These are phyloP conservation scores for Pachypanchax playfairii DNA, from an alignment of 2,113 vertebrate genomes.

Conservation along the genomic window DNA sequence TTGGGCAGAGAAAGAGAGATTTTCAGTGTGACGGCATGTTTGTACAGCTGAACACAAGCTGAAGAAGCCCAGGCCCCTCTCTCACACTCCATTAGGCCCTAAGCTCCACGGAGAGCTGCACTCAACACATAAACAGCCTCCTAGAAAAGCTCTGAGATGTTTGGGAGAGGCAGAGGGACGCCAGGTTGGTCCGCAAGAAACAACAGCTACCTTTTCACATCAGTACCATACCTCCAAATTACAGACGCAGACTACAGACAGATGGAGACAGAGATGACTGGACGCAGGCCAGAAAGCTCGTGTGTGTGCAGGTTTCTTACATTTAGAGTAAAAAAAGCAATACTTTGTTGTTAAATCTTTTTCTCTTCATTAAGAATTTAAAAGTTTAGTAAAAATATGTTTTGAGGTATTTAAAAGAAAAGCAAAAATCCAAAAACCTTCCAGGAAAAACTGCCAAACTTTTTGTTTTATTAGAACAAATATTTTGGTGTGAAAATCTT, in stretches of 20 bases:
- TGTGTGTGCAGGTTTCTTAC: conserved; percentile 6
- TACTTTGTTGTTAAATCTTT: too few relatives aligned
- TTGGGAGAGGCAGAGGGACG: conserved; percentile 78
- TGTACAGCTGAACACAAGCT: conserved; percentile 99
- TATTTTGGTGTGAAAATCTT: too few relatives aligned
- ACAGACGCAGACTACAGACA: conserved; percentile 41
- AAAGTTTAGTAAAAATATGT: too few relatives aligned
- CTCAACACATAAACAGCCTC: conserved; percentile 95
- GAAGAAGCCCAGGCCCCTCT: conserved; percentile 91
- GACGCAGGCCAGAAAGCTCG: not conserved
- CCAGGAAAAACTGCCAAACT: too few relatives aligned
- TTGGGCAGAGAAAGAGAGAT: conserved; percentile 73
- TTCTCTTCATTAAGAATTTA: too few relatives aligned
- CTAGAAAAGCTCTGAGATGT: conserved; percentile 84
- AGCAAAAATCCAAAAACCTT: too few relatives aligned
- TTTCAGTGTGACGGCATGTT: conserved; percentile 83
- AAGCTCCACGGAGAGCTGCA: conserved; percentile 91
- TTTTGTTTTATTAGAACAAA: too few relatives aligned
- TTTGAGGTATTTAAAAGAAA: too few relatives aligned
- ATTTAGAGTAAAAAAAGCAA: too few relatives aligned
- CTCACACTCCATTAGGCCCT: conserved; percentile 96
- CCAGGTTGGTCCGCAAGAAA: conserved; percentile 74
- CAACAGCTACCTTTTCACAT: conserved; percentile 80
- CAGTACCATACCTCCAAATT: conserved; percentile 62
- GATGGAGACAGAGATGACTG: conserved; percentile 21